Evolutionary conservation across 2,113 vertebrate genomes (phyloP).

Genomic region (Casuarius casuarius): DNA sequence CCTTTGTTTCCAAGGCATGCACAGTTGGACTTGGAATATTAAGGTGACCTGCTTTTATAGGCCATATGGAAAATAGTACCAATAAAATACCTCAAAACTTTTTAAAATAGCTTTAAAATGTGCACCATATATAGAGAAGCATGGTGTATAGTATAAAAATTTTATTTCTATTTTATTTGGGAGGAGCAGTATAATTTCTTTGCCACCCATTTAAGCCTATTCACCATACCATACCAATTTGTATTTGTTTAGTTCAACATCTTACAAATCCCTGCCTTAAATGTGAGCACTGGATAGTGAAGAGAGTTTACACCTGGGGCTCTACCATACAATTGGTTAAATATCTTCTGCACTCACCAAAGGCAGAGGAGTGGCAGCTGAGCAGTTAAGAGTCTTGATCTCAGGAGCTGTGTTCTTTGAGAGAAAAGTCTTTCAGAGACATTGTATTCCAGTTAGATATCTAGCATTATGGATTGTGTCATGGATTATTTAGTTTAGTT

Average conservation of each 20-base stretch:
- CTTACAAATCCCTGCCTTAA: neutral
- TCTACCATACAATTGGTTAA: rapidly evolving
- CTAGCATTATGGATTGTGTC: neutral
- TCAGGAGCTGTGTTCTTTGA: neutral
- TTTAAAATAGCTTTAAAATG: conserved; percentile 25
- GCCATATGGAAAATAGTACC: conserved; percentile 27
- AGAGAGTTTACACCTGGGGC: neutral
- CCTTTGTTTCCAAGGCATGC: conserved; percentile 11
- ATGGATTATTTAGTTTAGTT: neutral
- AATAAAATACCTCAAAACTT: conserved; percentile 32
- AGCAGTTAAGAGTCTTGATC: neutral
- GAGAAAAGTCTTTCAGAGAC: neutral
- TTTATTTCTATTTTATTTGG: neutral
- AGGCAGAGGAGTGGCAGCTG: neutral
- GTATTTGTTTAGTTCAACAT: neutral
- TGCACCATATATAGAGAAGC: neutral
- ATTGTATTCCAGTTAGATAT: neutral
- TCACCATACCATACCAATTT: neutral
- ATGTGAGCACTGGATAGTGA: neutral
- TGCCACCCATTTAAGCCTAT: neutral
- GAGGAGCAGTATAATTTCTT: neutral
- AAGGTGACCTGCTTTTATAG: conserved; percentile 52
- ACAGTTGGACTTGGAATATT: conserved; percentile 26
- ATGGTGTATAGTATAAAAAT: neutral
- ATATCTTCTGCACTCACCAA: neutral